Evolutionary conservation across 64 coral and sea anemone genomes (phyloP), one percentile per base, ranked within the genome.

Genomic region (Montipora sp.): DNA sequence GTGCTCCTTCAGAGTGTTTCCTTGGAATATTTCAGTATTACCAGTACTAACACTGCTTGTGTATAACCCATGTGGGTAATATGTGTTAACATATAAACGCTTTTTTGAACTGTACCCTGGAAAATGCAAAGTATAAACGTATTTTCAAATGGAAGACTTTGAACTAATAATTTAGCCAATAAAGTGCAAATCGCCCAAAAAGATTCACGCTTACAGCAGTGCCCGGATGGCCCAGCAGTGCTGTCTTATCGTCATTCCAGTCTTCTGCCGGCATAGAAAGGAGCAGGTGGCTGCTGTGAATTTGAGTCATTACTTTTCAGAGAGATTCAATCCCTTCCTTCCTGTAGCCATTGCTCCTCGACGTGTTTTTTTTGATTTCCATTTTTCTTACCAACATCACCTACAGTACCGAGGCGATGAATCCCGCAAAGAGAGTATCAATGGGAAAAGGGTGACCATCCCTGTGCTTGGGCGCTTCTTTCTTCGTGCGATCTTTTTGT

Each of bases 1-100:
- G 46, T 49, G 61, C 27, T 10, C 49, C 44, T 61, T 21, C 19
- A 3, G 45, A 50, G 65, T 15, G 66, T 24, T 5, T 85, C 61
- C 82, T 72, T 71, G 48, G 61, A 49, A 47, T 85, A 85, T 71
- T 85, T 48, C 46, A 22, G 70, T 85, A 23, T 11, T 57, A 6
- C 36, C 46, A 22, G 70, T 85, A 23, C 3, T 57, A 6, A 57
- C 7, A 8, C 53, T 51, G 63, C 66, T 63, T 46, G 13, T 72
- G 43, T 67, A 68, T 85, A 85, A 85, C 71, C 82, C 49, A 71
- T 85, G 61, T 85, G 82, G 75, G 82, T 70, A 63, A 69, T 85
- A 4, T 85, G 13, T 85, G 82, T 85, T 45, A 85, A 71, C 82
- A 85, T 36, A 36, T 36, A 85, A 85, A 72, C 61, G 47, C 8